A percentile compares a stretch with the other conserved stretches of the same genome.
Evolutionary conservation across 2,797 vertebrate species (phyloP).

Genomic region (Lagocephalus sceleratus): DNA sequence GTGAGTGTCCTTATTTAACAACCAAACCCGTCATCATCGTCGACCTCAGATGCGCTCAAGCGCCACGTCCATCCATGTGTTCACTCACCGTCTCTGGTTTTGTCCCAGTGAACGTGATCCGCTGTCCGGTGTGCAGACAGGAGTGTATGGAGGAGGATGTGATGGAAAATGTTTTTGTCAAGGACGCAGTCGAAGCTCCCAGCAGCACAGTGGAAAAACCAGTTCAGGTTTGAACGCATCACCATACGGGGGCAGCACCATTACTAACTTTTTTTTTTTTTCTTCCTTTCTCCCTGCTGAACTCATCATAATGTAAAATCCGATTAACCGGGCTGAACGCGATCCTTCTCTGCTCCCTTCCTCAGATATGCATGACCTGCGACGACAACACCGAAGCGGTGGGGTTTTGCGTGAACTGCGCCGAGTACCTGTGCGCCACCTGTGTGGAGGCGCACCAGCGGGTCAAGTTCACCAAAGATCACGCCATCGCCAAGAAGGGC

Average conservation of each 20-base stretch:
- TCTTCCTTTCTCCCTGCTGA: too few relatives aligned
- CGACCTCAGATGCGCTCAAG: too few relatives aligned
- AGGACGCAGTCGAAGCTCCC: constrained; percentile 94
- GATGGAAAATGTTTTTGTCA: constrained; percentile 97
- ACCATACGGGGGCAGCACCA: constrained; percentile 19
- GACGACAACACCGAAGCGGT: constrained; percentile 97
- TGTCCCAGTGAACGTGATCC: too few relatives aligned
- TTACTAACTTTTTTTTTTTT: background rate
- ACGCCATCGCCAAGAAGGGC: constrained; percentile 94
- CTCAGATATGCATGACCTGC: constrained; percentile 88
- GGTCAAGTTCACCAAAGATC: constrained; percentile 97
- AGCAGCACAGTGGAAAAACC: constrained; percentile 98
- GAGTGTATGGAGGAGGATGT: constrained; percentile 96
- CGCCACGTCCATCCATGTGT: background rate
- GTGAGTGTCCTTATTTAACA: constrained; percentile 67
- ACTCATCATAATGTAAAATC: too few relatives aligned
- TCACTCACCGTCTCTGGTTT: too few relatives aligned
- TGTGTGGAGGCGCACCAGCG: constrained; percentile 96
- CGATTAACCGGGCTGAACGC: too few relatives aligned
- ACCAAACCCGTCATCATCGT: constrained; percentile 13
- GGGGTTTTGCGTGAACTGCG: constrained; percentile 96
- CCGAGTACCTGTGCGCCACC: constrained; percentile 95
- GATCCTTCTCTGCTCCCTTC: background rate
- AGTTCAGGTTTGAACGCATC: constrained; percentile 81
- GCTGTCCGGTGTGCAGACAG: constrained; percentile 92